Percentiles rank a stretch among this genome's conserved stretches.
phyloP scores from a whole-genome alignment of 2,888 invertebrate genomes.

The Metalampra italica region DNA sequence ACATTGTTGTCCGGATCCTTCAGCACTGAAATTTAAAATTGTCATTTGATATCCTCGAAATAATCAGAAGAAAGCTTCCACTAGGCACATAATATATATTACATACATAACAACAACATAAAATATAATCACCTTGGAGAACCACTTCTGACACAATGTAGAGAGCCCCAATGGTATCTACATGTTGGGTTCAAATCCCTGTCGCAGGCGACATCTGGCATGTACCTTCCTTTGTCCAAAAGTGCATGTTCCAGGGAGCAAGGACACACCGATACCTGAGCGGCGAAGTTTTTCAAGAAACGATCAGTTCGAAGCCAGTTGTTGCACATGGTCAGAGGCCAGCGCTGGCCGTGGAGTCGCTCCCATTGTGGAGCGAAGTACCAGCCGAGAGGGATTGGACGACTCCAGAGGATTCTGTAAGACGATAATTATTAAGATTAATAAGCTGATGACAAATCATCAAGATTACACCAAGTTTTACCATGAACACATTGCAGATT shows the following conservation, averaged over 20 bases:
- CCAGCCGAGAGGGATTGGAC: conserved; percentile 95
- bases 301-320: conserved; percentile 94
- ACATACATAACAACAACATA: too few relatives aligned
- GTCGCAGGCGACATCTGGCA: conserved; percentile 94
- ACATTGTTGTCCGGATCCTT: conserved; percentile 97
- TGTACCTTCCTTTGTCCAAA: conserved; percentile 93
- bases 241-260: conserved; percentile 94
- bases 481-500: not conserved
- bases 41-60: not conserved
- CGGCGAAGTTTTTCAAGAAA: conserved; percentile 89
- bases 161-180: conserved; percentile 91
- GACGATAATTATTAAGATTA: not conserved
- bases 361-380: conserved; percentile 96
- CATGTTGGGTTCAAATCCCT: conserved; percentile 94
- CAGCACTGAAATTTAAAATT: conserved; percentile 76
- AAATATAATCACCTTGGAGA: conserved; percentile 84
- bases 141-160: conserved; percentile 95
- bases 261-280: conserved; percentile 91
- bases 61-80: conserved; percentile 19
- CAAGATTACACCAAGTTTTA: too few relatives aligned
- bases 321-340: conserved; percentile 92
- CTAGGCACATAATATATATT: too few relatives aligned
- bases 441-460: too few relatives aligned
- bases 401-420: conserved; percentile 88
- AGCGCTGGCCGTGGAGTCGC: conserved; percentile 85